Base-by-base conservation (phyloP, 2,888 invertebrate species). In the Elmis aenea region DNA sequence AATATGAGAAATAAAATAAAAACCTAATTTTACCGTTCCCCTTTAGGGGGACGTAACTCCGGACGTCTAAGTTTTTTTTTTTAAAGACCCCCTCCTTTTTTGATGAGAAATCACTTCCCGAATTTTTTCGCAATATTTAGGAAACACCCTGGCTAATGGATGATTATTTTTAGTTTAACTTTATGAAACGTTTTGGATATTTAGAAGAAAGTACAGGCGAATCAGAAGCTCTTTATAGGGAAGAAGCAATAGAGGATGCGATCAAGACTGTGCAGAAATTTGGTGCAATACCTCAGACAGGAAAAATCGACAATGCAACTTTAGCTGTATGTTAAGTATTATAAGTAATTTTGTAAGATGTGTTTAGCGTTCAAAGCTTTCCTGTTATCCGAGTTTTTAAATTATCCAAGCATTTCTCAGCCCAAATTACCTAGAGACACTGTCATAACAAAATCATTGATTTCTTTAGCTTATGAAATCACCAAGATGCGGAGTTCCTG, bases 401-500 rank as follows among this genome's bases (percentile, higher is more conserved):
- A 18, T 18, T 18, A 18, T 18, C 18, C 8, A 5, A 5, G 23
- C 3, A 18, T 13, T 8, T 10, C 14, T 11, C 4, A 4, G 10
- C 5, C 31, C n/a, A 11, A n/a, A n/a, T n/a, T n/a, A n/a, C n/a
- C n/a, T n/a, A n/a, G n/a, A n/a, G n/a, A n/a, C n/a, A n/a, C n/a
- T n/a, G n/a, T n/a, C n/a, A n/a, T n/a, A n/a, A n/a, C n/a, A n/a
- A n/a, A 10, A 11, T 16, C n/a, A 14, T 33, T 8, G 8, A 13
- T 4, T 27, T 30, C 38, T 39, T 26, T 38, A 85, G 82, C 68
- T 86, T 12, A 76, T 85, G 67, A 71, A 66, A 26, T 73, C 72
- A 28, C 79, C 75, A 24, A 71, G 86, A 12, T 86, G 86, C 59
- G 87, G 87, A 2, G 77, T 83, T 1, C 77, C 80, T 26, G 87